Evolutionary conservation across 2,113 vertebrate genomes (phyloP).

Genomic region (Hydropotes inermis): DNA sequence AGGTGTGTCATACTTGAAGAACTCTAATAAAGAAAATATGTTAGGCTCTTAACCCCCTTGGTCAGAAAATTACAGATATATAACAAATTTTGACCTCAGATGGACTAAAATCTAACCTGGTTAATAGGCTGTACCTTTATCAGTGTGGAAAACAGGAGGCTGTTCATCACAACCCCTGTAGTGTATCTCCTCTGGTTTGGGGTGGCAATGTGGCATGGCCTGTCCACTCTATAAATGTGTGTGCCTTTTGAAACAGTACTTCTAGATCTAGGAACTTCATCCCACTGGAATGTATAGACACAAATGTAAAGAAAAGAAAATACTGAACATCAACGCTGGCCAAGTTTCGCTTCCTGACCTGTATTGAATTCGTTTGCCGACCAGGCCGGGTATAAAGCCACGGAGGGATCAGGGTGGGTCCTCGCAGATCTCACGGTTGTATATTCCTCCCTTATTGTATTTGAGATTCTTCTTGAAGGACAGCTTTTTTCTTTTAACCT

Average conservation of each 20-base stretch:
- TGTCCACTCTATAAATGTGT: background rate
- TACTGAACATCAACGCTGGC: background rate
- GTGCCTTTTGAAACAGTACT: background rate
- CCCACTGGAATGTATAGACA: background rate
- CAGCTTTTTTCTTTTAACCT: background rate
- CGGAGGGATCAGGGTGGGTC: fast-evolving
- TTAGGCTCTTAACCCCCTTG: background rate
- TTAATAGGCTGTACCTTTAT: background rate
- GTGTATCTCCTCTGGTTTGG: background rate
- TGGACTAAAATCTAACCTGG: background rate
- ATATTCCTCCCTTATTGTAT: background rate
- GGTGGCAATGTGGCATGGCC: too few relatives aligned
- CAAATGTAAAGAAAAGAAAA: background rate
- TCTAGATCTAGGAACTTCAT: background rate
- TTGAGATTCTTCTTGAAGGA: background rate
- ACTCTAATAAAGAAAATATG: background rate
- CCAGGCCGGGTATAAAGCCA: fast-evolving
- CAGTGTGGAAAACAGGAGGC: background rate
- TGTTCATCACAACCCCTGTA: background rate
- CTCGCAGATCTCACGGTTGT: background rate
- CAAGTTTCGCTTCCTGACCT: background rate
- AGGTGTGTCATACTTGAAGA: background rate
- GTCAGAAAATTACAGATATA: background rate
- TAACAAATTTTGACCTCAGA: background rate
- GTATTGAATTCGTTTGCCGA: background rate